phyloP scores from a whole-genome alignment of 2,888 invertebrate genomes.

The Amiota mariae region DNA sequence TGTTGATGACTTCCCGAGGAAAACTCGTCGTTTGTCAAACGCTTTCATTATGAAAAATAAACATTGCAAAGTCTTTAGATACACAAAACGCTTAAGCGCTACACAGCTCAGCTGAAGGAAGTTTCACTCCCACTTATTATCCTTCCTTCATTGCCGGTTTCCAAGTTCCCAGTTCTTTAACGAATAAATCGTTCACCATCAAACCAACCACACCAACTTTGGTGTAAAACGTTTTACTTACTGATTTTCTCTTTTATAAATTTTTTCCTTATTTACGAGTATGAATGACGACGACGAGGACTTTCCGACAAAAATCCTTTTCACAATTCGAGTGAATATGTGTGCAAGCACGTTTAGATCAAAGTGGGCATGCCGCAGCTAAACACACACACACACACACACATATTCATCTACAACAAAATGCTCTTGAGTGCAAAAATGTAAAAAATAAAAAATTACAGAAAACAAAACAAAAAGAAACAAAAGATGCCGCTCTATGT shows the following conservation, averaged over 20 bases:
- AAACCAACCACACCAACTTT: neutral
- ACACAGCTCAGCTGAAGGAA: neutral
- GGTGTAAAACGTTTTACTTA: constrained; percentile 25
- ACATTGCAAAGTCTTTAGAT: constrained; percentile 42
- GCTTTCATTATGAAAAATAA: constrained; percentile 65
- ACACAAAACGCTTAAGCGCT: constrained; percentile 1
- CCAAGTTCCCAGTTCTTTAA: neutral
- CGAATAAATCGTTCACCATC: neutral
- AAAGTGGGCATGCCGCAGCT: constrained; percentile 43
- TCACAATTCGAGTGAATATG: neutral
- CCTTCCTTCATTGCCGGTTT: neutral
- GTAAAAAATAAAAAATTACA: no score
- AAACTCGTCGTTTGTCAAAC: constrained; percentile 46
- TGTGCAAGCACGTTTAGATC: constrained; percentile 37
- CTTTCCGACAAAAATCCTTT: constrained; percentile 7
- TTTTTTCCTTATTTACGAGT: constrained; percentile 12
- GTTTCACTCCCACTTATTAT: neutral
- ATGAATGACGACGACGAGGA: neutral
- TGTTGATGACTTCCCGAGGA: neutral
- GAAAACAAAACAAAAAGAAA: no score
- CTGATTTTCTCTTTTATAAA: constrained; percentile 28
- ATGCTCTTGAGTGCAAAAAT: no score
- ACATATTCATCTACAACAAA: constrained; percentile 38
- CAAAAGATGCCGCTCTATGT: no score
- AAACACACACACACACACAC: constrained; percentile 9